Base-by-base conservation (phyloP, 2,888 invertebrate species). In the Epirrhoe tristata region DNA sequence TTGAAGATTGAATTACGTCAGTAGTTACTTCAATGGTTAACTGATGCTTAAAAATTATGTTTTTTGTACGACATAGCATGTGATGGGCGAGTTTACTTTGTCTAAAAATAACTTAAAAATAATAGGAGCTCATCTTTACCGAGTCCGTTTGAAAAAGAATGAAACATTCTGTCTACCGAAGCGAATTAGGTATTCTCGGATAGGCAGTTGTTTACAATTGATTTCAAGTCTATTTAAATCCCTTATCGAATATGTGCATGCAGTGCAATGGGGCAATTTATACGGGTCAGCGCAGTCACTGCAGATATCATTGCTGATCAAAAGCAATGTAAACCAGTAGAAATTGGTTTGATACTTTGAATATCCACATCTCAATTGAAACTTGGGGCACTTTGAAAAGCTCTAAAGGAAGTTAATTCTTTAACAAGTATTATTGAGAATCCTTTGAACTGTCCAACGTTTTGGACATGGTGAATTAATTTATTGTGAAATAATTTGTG, bases 231-330 rank as follows among this genome's bases (percentile, higher is more conserved):
- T 32, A 50, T 58, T 24, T 58, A 56, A 67, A 24, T 55, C 51
- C 31, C 55, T 52, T 67, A 67, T 67, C 67, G 63, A 16, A 32
- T 50, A 50, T 34, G 36, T 58, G 58, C 66, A 66, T 58, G 16
- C 55, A 55, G 55, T 52, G 46, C 55, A 62, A 67, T 63, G 58
- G 51, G 14, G 54, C 55, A 63, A 55, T 67, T 51, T 32, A 61
- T 57, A 57, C 55, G 62, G 61, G 58, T 58, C 55, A 52, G 55
- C 34, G 46, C 39, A 59, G 58, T 55, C 62, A 55, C 51, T 51
- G 55, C 58, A 31, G 62, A 54, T 54, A 61, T 58, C 46, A 51
- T 46, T 62, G 43, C 12, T 46, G 32, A 12, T 14, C 51, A 56
- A n/a, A n/a, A n/a, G n/a, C n/a, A n/a, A 50, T 34, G 50, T 17